Base-by-base conservation (phyloP, 1,140 invertebrate species). In the Eupristina koningsbergeri region DNA sequence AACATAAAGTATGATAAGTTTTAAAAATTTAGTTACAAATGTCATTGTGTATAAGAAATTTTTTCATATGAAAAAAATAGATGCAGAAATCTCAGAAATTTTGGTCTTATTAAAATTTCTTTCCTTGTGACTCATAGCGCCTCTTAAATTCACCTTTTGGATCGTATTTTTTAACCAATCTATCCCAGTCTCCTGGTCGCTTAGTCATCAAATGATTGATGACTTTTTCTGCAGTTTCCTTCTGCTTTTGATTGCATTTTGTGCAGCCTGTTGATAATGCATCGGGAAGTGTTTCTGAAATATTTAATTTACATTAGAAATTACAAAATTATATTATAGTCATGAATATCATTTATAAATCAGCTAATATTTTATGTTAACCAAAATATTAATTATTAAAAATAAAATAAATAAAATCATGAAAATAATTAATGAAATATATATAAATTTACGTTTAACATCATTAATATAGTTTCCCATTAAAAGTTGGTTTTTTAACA, bases 241-340 rank as follows among this genome's bases (percentile, higher is more conserved):
- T 93, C 77, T 93, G 91, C 31, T 92, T 92, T 8, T 89, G 88
- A 50, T 89, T 91, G 75, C 93, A 93, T 78, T 92, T 92, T 26
- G 74, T 86, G 78, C 93, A 93, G 8, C 84, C 88, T 9, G 88
- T 90, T 34, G 85, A 78, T 77, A 93, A 84, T 58, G 91, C 91
- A 61, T 93, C 92, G 0, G 93, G 92, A 26, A 93, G 84, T 22
- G 88, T 90, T 86, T 90, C 93, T 93, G 82, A 39, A 87, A 88
- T 22, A 71, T n/a, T 41, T 58, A 17, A 3, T 58, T 58, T 58
- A 58, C 26, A 64, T 64, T 64, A 63, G 19, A 53, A 53, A 17
- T 17, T 15, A 17, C 9, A 53, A 53, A 53, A 53, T 63, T 6
- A 29, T 29, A 29, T 63, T 29, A 63, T 63, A n/a, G n/a, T n/a